Percentiles rank a stretch among this genome's conserved stretches.
phyloP scores from a whole-genome alignment of 2,888 invertebrate species.

The Teinopalpus imperialis region DNA sequence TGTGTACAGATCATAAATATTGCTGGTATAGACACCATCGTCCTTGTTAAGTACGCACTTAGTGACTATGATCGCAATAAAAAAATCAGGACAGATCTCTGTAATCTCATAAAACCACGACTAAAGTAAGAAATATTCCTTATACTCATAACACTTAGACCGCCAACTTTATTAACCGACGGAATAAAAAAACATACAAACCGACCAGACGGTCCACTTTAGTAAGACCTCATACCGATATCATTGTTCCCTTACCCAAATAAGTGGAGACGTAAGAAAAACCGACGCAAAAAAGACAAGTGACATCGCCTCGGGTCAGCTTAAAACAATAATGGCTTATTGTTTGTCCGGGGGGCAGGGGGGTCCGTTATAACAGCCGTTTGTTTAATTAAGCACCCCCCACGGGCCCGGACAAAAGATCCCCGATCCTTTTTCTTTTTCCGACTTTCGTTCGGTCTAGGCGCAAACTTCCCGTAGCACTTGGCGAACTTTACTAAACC shows the following conservation, averaged over 20 bases:
- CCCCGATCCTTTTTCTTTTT: slow-evolving; percentile 38
- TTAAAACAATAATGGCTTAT: slow-evolving; percentile 40
- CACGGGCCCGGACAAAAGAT: slow-evolving; percentile 45
- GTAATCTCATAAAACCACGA: too few relatives aligned
- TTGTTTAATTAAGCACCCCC: slow-evolving; percentile 55
- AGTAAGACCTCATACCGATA: too few relatives aligned
- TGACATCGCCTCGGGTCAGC: slow-evolving; percentile 37
- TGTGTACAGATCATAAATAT: too few relatives aligned
- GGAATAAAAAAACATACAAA: background rate
- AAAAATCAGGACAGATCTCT: too few relatives aligned
- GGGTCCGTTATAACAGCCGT: slow-evolving; percentile 51
- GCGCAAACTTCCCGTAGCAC: slow-evolving; percentile 16
- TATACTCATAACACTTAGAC: too few relatives aligned
- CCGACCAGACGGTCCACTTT: background rate
- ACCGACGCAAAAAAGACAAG: slow-evolving; percentile 35
- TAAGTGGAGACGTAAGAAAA: slow-evolving; percentile 28
- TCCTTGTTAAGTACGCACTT: too few relatives aligned
- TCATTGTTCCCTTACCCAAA: slow-evolving; percentile 25
- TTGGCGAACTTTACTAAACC: slow-evolving; percentile 24
- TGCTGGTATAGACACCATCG: too few relatives aligned
- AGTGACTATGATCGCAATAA: too few relatives aligned
- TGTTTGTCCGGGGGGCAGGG: slow-evolving; percentile 40
- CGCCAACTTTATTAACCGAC: slow-evolving; percentile 19
- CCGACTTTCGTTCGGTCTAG: slow-evolving; percentile 17
- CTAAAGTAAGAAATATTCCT: too few relatives aligned